A percentile compares a stretch with the other conserved stretches of the same genome.
Conservation (phyloP, 2,797 vertebrate genomes). For the Leptoclinus maculatus region DNA sequence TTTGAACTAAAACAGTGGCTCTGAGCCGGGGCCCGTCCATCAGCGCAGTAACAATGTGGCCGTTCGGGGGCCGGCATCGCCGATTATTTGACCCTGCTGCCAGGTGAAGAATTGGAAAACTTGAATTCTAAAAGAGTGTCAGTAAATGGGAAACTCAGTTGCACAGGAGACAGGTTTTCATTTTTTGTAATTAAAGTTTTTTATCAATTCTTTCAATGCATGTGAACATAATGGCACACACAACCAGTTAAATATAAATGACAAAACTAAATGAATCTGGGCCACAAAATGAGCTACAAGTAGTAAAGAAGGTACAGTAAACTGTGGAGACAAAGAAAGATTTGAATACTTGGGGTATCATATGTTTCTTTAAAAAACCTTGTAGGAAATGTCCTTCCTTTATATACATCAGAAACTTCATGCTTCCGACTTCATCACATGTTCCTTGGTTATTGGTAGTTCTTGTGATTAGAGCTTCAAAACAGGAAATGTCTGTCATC, state of each 20-base stretch:
- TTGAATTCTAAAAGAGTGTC: background rate
- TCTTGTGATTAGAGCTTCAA: background rate
- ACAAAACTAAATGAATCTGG: background rate
- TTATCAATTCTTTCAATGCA: background rate
- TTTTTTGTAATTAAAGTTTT: background rate
- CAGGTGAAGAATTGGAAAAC: background rate
- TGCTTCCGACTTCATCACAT: background rate
- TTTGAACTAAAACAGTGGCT: constrained; percentile 24
- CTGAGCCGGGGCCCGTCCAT: constrained; percentile 17
- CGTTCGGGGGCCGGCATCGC: constrained; percentile 31
- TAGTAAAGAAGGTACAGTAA: background rate
- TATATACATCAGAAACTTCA: background rate
- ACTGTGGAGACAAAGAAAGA: background rate
- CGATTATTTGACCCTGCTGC: constrained; percentile 16
- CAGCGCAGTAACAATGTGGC: constrained; percentile 34
- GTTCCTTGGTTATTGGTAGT: background rate
- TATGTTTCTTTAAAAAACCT: background rate
- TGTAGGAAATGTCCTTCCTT: background rate
- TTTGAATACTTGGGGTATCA: background rate
- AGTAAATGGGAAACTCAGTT: background rate
- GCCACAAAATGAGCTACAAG: background rate
- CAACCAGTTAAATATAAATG: background rate
- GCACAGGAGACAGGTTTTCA: background rate
- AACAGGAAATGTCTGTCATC: background rate
- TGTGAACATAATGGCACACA: background rate